Evolutionary conservation across 2,797 vertebrate species (phyloP), one percentile per base, ranked within the genome.

Genomic region (Ptychadena robeensis): DNA sequence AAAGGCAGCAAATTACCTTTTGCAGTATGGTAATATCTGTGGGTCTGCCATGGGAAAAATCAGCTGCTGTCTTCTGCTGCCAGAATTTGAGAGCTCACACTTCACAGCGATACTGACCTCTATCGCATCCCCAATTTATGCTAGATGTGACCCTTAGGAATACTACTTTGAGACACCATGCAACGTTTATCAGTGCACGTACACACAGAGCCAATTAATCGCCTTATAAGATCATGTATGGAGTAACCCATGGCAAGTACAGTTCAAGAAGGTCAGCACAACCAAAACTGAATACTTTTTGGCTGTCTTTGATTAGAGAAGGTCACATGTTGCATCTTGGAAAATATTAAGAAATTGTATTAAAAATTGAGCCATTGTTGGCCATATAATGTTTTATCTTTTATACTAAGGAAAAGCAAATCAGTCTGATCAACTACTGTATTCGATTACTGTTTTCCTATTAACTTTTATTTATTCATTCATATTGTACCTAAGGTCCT

Each of bases 1-100:
- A 78, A 57, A 73, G 32, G 10, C 75, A 67, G 40, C 68, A 72
- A 66, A 73, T 85, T 85, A 75, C 82, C 82, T 85, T 85, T 53
- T 9, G 77, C 65, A 32, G 63, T 64, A 80, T 48, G 37, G 53
- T 53, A 76, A 76, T 75, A 65, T 53, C 61, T 76, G 35, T 64
- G 53, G 70, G 72, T 28, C 14, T 64, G 72, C 78, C 78, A 85
- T 85, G 64, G 38, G 66, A 44, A 34, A 85, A 80, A 27, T 76
- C 73, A 44, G 25, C 66, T 73, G 18, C 27, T 61, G 11, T 35
- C 59, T 67, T 27, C 70, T 63, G 34, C 75, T 73, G 63, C 37
- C 69, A 79, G 71, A 80, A n/a, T 74, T 73, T 67, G 27, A 64
- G 40, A 68, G n/a, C 25, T 15, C 31, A 64, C 57, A 65, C 75